Evolutionary conservation across 2,888 invertebrate genomes (phyloP).

Genomic region (Norana najaformis): DNA sequence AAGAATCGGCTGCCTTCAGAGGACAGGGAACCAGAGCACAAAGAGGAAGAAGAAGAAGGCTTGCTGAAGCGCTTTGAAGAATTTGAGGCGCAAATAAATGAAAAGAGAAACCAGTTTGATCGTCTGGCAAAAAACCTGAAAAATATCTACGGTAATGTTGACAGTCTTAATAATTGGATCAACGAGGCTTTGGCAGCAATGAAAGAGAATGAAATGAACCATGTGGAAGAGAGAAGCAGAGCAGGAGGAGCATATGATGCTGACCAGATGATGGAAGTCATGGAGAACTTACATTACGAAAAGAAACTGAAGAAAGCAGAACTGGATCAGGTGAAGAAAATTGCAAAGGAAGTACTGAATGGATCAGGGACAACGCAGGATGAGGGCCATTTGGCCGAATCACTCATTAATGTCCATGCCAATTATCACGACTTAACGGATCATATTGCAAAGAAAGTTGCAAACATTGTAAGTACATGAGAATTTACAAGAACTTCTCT

Average conservation of each 20-base stretch:
- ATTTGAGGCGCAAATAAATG: slow-evolving; percentile 50
- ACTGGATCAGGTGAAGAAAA: slow-evolving; percentile 51
- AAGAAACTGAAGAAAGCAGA: slow-evolving; percentile 50
- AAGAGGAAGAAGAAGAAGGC: slow-evolving; percentile 36
- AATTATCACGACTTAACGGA: slow-evolving; percentile 62
- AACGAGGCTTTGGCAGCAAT: slow-evolving; percentile 52
- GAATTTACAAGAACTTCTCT: not conserved
- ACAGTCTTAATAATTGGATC: slow-evolving; percentile 54
- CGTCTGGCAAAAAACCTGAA: slow-evolving; percentile 39
- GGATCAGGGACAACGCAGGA: slow-evolving; percentile 51
- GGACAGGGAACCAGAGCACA: not conserved
- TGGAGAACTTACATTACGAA: slow-evolving; percentile 52
- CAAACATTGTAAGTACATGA: slow-evolving; percentile 53
- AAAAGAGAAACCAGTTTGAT: slow-evolving; percentile 50
- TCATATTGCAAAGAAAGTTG: slow-evolving; percentile 57
- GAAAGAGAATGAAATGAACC: slow-evolving; percentile 40
- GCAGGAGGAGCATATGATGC: slow-evolving; percentile 38
- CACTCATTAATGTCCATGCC: slow-evolving; percentile 55
- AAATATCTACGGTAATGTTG: slow-evolving; percentile 40
- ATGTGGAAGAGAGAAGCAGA: not conserved
- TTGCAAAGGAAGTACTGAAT: slow-evolving; percentile 49
- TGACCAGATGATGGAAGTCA: slow-evolving; percentile 46
- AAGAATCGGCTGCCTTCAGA: not conserved
- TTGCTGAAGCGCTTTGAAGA: slow-evolving; percentile 49
- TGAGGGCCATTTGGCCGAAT: slow-evolving; percentile 55